Evolutionary conservation across 1,140 invertebrate genomes (phyloP).

Genomic region (Meloidogyne hapla): DNA sequence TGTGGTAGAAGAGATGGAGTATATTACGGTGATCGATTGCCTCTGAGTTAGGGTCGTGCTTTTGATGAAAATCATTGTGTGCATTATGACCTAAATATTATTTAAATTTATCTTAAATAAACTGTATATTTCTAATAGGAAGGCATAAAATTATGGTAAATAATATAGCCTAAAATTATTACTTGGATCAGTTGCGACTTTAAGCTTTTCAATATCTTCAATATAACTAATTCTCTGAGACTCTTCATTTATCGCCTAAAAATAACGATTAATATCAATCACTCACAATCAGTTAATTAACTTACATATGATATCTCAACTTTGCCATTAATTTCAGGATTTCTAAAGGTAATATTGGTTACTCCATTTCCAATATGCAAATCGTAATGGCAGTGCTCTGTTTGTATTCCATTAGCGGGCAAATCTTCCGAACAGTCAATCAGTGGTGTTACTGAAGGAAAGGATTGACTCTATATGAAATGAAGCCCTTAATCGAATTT

Average conservation of each 20-base stretch:
- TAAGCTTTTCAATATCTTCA: background rate
- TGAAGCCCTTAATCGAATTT: no score
- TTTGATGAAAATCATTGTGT: background rate
- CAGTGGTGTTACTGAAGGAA: background rate
- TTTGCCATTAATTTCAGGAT: background rate
- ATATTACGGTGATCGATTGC: background rate
- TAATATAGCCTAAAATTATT: background rate
- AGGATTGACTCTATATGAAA: no score
- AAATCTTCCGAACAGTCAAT: background rate
- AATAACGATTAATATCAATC: background rate
- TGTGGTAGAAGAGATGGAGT: background rate
- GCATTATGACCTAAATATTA: background rate
- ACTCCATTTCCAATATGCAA: background rate
- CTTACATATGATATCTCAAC: conserved; percentile 5
- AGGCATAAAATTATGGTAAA: no score
- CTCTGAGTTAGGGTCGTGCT: background rate
- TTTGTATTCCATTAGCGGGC: background rate
- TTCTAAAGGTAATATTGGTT: background rate
- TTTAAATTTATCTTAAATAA: no score
- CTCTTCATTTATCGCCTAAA: background rate
- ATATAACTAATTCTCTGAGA: background rate
- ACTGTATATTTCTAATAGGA: no score
- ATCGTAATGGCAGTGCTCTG: background rate
- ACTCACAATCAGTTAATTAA: background rate
- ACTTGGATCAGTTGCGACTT: background rate